These are phyloP conservation scores for Zeuzera pyrina DNA, from an alignment of 2,888 invertebrate genomes.

Conservation along the genomic window DNA sequence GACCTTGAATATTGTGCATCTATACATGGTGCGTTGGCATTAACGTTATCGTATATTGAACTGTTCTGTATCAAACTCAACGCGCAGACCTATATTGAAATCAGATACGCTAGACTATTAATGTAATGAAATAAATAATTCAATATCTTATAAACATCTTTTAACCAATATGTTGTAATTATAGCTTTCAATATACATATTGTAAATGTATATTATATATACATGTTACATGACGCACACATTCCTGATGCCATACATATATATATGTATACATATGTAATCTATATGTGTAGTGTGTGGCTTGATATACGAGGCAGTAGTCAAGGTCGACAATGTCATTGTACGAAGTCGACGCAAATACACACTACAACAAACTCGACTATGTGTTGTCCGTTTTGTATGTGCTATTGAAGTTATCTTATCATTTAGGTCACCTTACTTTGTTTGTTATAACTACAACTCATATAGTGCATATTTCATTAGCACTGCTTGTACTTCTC, in stretches of 20 bases:
- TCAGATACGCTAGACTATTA: neutral
- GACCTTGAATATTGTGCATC: conserved; percentile 56
- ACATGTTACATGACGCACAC: conserved; percentile 45
- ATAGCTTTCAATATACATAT: conserved; percentile 20
- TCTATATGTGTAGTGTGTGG: conserved; percentile 26
- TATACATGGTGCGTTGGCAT: conserved; percentile 42
- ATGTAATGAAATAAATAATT: too few relatives aligned
- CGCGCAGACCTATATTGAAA: neutral
- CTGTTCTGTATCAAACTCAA: conserved; percentile 27
- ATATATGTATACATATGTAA: too few relatives aligned
- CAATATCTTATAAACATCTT: too few relatives aligned
- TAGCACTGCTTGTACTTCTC: too few relatives aligned
- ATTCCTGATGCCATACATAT: conserved; percentile 33
- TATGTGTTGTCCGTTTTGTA: conserved; percentile 26
- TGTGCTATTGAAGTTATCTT: conserved; percentile 64
- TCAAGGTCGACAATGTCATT: conserved; percentile 72
- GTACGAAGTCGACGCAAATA: conserved; percentile 57
- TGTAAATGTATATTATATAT: conserved; percentile 39
- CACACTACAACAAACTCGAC: conserved; percentile 31
- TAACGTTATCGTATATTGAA: conserved; percentile 70
- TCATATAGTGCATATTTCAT: neutral
- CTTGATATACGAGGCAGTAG: conserved; percentile 57
- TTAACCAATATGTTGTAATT: too few relatives aligned
- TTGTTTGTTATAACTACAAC: conserved; percentile 48
- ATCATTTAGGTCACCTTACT: conserved; percentile 73